Percentiles rank a stretch among this genome's conserved stretches.
These are phyloP conservation scores for Schizaphis graminum DNA, from an alignment of 2,888 invertebrate species.

Conservation along the genomic window DNA sequence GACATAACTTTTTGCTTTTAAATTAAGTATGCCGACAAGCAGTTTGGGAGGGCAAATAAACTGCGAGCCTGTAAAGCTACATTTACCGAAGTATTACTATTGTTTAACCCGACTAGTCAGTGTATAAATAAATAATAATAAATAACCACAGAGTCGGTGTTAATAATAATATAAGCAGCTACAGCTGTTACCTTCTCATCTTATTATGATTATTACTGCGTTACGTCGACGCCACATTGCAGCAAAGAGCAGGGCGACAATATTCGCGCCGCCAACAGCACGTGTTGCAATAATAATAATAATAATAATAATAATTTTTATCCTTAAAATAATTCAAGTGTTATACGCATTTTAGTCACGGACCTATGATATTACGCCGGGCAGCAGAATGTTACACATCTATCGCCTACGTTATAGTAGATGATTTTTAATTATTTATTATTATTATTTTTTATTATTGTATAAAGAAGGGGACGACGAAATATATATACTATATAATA, in stretches of 20 bases:
- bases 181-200: conserved; percentile 51
- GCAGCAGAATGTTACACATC: conserved; percentile 40
- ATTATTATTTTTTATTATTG: conserved; percentile 44
- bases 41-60: not conserved
- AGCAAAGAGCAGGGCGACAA: conserved; percentile 45
- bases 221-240: conserved; percentile 51
- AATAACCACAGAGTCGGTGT: conserved; percentile 44
- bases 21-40: not conserved
- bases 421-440: conserved; percentile 61
- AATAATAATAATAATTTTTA: conserved; percentile 56
- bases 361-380: conserved; percentile 4
- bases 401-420: not conserved
- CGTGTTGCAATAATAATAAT: conserved; percentile 61
- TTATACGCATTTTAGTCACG: conserved; percentile 51
- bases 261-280: conserved; percentile 48
- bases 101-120: not conserved
- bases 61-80: not conserved
- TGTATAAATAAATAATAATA: conserved; percentile 51
- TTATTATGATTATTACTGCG: conserved; percentile 54
- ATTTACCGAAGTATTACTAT: not conserved
- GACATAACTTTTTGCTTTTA: not conserved
- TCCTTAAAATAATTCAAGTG: conserved; percentile 19
- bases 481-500: not conserved
- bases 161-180: conserved; percentile 56
- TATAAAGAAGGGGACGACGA: not conserved